Evolutionary conservation across 2,797 vertebrate genomes (phyloP), one percentile per base, ranked within the genome.

Genomic region (Characodon lateralis): DNA sequence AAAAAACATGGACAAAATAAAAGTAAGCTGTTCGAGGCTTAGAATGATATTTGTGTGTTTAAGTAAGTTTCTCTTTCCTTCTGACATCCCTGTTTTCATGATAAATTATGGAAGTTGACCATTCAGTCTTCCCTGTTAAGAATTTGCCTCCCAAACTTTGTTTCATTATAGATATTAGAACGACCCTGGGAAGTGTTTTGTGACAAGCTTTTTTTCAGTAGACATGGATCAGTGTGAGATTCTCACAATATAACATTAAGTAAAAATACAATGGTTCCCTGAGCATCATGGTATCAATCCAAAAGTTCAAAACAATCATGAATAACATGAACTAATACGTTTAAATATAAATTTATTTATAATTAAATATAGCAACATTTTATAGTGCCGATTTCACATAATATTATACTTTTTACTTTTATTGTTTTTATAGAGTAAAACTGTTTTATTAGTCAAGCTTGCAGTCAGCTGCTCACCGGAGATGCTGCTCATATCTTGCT

Each of bases 21-120:
- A 66, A 59, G 39, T 13, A 58, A 58, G 22, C 3, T 65, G 2
- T 2, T 14, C 39, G 74, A n/a, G 14, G 55, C 79, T 73, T 80
- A 72, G 24, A 70, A 18, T 41, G 9, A 41, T 68, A 43, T 68
- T 46, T 10, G 9, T 46, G 12, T n/a, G 65, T 43, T 46, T 41
- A 7, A 39, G 22, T 69, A 72, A 72, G 78, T 74, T 74, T 18
- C 7, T 78, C 76, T 71, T 85, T 86, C 82, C 77, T 85, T 71
- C 71, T 71, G 84, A 85, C 81, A 82, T 66, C 69, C 77, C 81
- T 82, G 79, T 85, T 92, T 85, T 81, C 85, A 84, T 77, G 83
- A 80, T 88, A 79, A 93, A 90, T 90, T 85, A 92, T 68, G 79
- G 76, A 70, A 77, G 76, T 66, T 69, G 81, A 82, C 78, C 35